Percentiles rank a stretch among this genome's conserved stretches.
These are phyloP conservation scores for Spea bombifrons DNA, from an alignment of 2,113 vertebrate genomes.

Conservation along the genomic window DNA sequence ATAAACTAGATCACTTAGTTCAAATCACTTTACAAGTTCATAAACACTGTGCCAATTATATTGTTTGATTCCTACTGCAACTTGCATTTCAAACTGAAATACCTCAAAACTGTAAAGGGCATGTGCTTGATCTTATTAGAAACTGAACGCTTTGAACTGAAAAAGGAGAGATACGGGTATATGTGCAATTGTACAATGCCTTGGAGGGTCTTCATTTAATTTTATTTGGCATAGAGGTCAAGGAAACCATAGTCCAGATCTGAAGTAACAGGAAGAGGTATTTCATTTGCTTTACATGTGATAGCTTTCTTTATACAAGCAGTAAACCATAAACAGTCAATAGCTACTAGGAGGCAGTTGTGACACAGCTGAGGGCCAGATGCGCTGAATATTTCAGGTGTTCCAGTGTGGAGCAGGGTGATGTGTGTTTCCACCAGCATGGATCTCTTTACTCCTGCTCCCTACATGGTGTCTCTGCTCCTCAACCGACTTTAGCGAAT, in stretches of 20 bases:
- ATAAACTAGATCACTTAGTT: conserved; percentile 26
- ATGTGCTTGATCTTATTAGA: conserved; percentile 36
- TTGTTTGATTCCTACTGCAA: conserved; percentile 35
- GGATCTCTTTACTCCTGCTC: too few species aligned
- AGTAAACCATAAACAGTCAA: too few species aligned
- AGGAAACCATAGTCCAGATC: not conserved
- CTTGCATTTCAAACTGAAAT: conserved; percentile 39
- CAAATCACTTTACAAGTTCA: conserved; percentile 36
- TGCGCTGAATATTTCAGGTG: too few species aligned
- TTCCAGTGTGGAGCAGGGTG: too few species aligned
- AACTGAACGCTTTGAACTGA: conserved; percentile 40
- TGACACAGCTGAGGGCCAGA: too few species aligned
- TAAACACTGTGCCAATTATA: conserved; percentile 39
- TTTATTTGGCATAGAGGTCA: not conserved
- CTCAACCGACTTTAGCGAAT: too few species aligned
- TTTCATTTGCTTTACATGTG: not conserved
- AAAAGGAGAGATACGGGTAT: conserved; percentile 7
- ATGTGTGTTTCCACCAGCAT: too few species aligned
- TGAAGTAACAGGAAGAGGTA: not conserved
- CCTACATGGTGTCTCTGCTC: too few species aligned
- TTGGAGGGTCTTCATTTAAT: not conserved
- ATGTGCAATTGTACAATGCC: not conserved
- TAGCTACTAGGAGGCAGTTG: too few species aligned
- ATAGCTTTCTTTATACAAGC: too few species aligned
- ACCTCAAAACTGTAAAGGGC: conserved; percentile 32